Base-by-base conservation (phyloP, 2,797 vertebrate species). In the Ispidina lecontei region DNA sequence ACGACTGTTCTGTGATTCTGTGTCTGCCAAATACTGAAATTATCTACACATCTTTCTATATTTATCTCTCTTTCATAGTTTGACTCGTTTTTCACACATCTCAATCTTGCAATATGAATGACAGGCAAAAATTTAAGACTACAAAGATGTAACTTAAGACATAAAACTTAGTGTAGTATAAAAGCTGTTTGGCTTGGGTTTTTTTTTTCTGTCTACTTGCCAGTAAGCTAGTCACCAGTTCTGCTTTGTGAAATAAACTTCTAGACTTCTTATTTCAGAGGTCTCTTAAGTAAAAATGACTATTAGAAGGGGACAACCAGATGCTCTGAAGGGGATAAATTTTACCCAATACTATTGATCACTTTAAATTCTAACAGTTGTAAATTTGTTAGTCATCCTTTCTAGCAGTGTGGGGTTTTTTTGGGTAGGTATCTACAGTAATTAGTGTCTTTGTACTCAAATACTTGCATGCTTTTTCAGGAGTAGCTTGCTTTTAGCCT, bases 261-360 rank as follows among this genome's bases (percentile, higher is more conserved):
- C 5, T 29, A 54, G 12, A n/a, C 2, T 8, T 3, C 0, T 0
- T 25, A 17, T 65, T 80, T 85, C 33, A 21, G 4, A 4, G 2
- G 6, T 14, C 14, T 72, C 18, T 22, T 5, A 49, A 72, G 23
- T 9, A 12, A 2, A 55, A 41, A 25, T 28, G 26, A 7, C 6
- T 33, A 12, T 37, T 39, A 19, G 22, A 23, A 33, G 4, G 11
- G 14, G 12, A 22, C 7, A 60, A 1, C 0, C 29, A 56, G 29
- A 6, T 37, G 5, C 26, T 84, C 22, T 13, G 5, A 33, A 47
- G 14, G 14, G 8, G 6, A 7, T 39, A 0, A 0, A 13, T 19
- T n/a, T 76, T 15, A 25, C 6, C 15, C 26, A 7, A 29, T 43
- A 3, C 11, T 17, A 11, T 17, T 58, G 37, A 62, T 59, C 2